These are phyloP conservation scores for Troides oblongomaculatus DNA, from an alignment of 2,888 invertebrate species.

Conservation along the genomic window DNA sequence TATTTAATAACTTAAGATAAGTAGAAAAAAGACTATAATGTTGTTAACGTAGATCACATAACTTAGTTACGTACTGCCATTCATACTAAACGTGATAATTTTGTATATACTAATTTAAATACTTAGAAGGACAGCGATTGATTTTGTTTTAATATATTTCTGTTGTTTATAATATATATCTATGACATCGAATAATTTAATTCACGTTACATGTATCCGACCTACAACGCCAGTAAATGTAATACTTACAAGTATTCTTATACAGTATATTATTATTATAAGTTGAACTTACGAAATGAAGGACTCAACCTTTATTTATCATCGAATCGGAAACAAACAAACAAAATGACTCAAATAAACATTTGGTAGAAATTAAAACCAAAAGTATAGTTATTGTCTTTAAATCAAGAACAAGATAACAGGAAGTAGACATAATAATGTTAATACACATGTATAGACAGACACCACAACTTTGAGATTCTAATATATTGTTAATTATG, in stretches of 20 bases:
- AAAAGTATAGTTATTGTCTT: slow-evolving; percentile 17
- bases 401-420: background rate
- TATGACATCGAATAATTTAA: slow-evolving; percentile 24
- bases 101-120: slow-evolving; percentile 10
- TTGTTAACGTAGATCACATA: background rate
- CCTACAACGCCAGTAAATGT: slow-evolving; percentile 15
- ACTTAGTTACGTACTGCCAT: background rate
- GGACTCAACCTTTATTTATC: background rate
- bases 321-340: background rate
- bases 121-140: slow-evolving; percentile 26
- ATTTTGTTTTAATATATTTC: slow-evolving; percentile 11
- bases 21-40: background rate
- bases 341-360: slow-evolving; percentile 9
- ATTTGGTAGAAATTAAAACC: slow-evolving; percentile 3
- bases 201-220: slow-evolving; percentile 7
- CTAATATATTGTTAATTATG: slow-evolving; percentile 13
- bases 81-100: slow-evolving; percentile 14
- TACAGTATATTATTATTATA: slow-evolving; percentile 27
- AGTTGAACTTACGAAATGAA: background rate
- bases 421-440: background rate
- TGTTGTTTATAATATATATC: slow-evolving; percentile 8
- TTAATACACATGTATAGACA: slow-evolving; percentile 13
- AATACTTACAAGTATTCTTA: slow-evolving; percentile 20
- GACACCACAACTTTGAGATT: slow-evolving; percentile 15
- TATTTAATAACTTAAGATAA: background rate